These are phyloP conservation scores for Pocillopora grandis DNA, from an alignment of 92 coral and sea anemone genomes.

Conservation along the genomic window DNA sequence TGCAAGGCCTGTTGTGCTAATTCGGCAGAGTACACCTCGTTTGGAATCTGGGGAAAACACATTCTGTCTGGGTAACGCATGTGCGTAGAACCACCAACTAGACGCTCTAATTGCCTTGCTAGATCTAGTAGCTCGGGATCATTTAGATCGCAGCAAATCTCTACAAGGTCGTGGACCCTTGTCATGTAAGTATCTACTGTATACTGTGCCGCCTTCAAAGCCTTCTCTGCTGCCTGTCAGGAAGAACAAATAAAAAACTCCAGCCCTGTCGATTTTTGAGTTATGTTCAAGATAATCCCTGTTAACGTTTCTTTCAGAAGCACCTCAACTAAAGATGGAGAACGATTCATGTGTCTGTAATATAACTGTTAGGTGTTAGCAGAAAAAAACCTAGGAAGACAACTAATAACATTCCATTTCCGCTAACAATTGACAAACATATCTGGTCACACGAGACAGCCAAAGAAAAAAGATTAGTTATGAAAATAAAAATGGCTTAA, in stretches of 20 bases:
- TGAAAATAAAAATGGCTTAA: too few relatives aligned
- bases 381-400: too few relatives aligned
- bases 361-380: too few relatives aligned
- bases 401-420: too few relatives aligned
- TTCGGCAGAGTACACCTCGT: conserved; percentile 51
- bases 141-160: conserved; percentile 20
- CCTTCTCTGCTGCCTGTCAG: conserved; percentile 29
- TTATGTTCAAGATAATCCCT: too few relatives aligned
- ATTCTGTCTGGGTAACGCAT: conserved; percentile 80
- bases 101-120: conserved; percentile 46
- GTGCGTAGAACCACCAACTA: conserved; percentile 59
- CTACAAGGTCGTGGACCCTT: background rate
- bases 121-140: conserved; percentile 6
- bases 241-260: background rate
- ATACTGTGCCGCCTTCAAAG: conserved; percentile 32
- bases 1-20: background rate
- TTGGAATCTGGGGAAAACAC: conserved; percentile 63
- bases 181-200: conserved; percentile 5
- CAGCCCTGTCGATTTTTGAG: too few relatives aligned
- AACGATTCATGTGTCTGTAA: too few relatives aligned
- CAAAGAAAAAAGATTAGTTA: too few relatives aligned
- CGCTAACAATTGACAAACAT: too few relatives aligned
- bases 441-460: too few relatives aligned
- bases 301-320: too few relatives aligned
- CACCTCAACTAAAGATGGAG: too few relatives aligned